phyloP scores from a whole-genome alignment of 1,140 invertebrate species.

The Muscidifurax raptorellus region DNA sequence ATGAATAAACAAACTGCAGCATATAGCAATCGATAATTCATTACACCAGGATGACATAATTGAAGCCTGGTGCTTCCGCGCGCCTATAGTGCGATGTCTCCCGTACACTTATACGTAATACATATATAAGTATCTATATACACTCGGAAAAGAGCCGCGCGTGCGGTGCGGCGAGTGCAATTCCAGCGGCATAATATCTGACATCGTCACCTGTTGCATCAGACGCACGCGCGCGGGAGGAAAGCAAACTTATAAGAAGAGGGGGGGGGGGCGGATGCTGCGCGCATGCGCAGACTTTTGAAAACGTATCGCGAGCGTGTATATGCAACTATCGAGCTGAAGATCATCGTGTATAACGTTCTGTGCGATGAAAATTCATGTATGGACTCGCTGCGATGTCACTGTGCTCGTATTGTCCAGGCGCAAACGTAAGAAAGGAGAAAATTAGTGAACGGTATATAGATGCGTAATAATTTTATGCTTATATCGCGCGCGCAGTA shows the following conservation, averaged over 20 bases:
- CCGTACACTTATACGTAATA: not conserved
- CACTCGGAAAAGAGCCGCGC: not conserved
- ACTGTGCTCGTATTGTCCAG: no score
- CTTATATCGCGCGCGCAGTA: not conserved
- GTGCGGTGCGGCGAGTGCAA: not conserved
- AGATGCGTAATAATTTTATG: not conserved
- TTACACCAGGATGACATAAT: not conserved
- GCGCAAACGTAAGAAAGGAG: no score
- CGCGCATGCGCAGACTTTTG: not conserved
- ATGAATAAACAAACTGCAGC: no score
- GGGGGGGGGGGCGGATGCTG: not conserved
- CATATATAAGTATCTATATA: not conserved
- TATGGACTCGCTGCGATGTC: no score
- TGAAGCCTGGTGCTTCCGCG: not conserved
- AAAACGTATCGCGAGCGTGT: not conserved
- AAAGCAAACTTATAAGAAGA: not conserved
- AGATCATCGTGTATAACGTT: no score
- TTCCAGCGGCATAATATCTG: constrained; percentile 7
- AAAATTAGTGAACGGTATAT: not conserved
- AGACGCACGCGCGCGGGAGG: not conserved
- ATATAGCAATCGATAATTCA: not conserved
- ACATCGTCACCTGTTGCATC: constrained; percentile 41
- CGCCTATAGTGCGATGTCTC: not conserved
- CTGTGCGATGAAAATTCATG: not conserved
- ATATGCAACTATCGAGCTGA: no score